A percentile compares a stretch with the other conserved stretches of the same genome.
phyloP scores from a whole-genome alignment of 1,140 invertebrate genomes.

The Brachionus koreanus region DNA sequence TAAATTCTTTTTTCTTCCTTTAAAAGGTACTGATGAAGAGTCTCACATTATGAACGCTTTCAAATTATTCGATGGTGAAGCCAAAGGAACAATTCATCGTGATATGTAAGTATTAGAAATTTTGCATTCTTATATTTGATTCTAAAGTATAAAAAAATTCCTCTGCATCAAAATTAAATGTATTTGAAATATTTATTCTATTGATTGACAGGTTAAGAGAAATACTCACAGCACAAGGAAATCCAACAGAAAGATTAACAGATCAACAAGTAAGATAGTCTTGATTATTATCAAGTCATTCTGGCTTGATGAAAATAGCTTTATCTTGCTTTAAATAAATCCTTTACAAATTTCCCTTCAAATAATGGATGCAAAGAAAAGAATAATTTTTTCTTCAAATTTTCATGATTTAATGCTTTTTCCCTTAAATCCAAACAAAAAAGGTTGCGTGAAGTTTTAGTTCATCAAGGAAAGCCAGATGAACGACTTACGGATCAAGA shows the following conservation, averaged over 20 bases:
- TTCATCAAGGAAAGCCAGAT: conserved; percentile 39
- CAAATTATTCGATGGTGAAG: conserved; percentile 73
- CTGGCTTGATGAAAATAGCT: not conserved
- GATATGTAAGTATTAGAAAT: conserved; percentile 14
- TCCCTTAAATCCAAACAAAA: not conserved
- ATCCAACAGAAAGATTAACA: conserved; percentile 18
- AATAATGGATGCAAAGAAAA: not conserved
- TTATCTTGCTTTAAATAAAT: not conserved
- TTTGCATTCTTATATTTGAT: conserved; percentile 54
- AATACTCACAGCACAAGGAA: conserved; percentile 32
- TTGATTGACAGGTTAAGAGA: conserved; percentile 10
- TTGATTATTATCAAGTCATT: not conserved
- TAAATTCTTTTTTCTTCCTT: not conserved
- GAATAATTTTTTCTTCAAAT: not conserved
- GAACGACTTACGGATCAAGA: conserved; percentile 43
- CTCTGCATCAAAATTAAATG: not conserved
- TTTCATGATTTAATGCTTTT: not conserved
- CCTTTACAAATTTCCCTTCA: not conserved
- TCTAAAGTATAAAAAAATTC: not conserved
- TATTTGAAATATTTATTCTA: not conserved
- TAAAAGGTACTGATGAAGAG: conserved; percentile 74
- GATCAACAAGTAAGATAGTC: conserved; percentile 24
- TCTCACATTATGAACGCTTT: conserved; percentile 89
- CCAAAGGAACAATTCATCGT: conserved; percentile 44
- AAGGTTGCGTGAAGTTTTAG: conserved; percentile 43